Percentiles rank a stretch among this genome's conserved stretches.
These are phyloP conservation scores for Pogonus chalceus DNA, from an alignment of 1,140 invertebrate genomes.

Conservation along the genomic window DNA sequence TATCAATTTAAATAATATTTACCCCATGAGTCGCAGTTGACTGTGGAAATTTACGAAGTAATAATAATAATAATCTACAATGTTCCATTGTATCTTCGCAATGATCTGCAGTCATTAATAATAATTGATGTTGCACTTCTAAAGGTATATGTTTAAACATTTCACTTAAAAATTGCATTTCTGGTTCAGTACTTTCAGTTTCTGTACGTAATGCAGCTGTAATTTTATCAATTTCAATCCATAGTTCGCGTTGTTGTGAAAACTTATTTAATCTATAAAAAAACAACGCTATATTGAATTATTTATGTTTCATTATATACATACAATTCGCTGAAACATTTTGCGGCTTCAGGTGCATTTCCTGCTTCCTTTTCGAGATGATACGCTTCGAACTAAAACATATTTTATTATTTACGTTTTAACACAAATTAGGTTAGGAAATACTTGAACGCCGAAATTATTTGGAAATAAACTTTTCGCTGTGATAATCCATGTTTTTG, in stretches of 20 bases:
- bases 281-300: constrained; percentile 7
- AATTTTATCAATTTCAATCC: constrained; percentile 70
- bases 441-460: constrained; percentile 73
- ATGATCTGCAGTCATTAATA: constrained; percentile 72
- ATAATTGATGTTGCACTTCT: constrained; percentile 63
- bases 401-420: constrained; percentile 14
- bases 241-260: constrained; percentile 47
- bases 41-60: constrained; percentile 71
- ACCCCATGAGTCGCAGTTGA: constrained; percentile 67
- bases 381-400: constrained; percentile 65
- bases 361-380: constrained; percentile 66
- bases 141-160: constrained; percentile 37
- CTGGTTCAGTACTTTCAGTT: constrained; percentile 40
- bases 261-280: constrained; percentile 34
- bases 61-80: constrained; percentile 64
- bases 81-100: constrained; percentile 81
- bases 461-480: constrained; percentile 78
- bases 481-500: constrained; percentile 86
- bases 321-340: constrained; percentile 60
- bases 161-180: constrained; percentile 42
- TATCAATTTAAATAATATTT: constrained; percentile 22
- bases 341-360: constrained; percentile 70
- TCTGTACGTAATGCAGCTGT: constrained; percentile 58
- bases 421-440: neutral
- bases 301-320: constrained; percentile 7